Base-by-base conservation (phyloP, 2,888 invertebrate genomes). In the Ichneumoninae sp. region DNA sequence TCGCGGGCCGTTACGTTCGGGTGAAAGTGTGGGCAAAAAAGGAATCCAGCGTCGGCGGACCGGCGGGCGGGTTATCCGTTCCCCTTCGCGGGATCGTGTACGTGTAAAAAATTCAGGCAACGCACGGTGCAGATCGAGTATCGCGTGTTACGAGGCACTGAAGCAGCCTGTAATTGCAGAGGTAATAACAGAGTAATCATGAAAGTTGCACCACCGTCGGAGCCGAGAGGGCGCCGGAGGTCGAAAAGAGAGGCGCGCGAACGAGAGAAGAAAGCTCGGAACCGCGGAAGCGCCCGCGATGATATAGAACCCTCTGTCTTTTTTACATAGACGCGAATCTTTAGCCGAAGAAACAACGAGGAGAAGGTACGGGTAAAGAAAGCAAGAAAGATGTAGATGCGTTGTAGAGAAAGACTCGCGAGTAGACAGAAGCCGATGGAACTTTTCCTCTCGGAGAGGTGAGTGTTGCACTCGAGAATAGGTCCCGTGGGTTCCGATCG, bases 141-240 rank as follows among this genome's bases (percentile, higher is more conserved):
- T 90, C 87, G 90, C 90, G 89, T 90, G 90, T 87, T 87, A 82
- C 74, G 65, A 82, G 83, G 86, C 87, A 86, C 85, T 88, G 83
- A 85, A 82, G 85, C 72, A 71, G 74, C 80, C 89, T 88, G 86
- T 88, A 89, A 90, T 90, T 89, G 88, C 86, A 47, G 44, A 77
- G 19, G 87, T 90, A 90, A 90, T 90, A 89, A 88, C 89, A 84
- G 89, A 87, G 89, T 89, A 89, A 89, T 88, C 89, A 89, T 81
- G 84, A 83, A 87, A 88, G 88, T 89, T 89, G 89, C 89, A 89
- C 88, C 88, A 87, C 80, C 85, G 78, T 47, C 82, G 72, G 80
- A 79, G 82, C 52, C 82, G 44, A 30, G 80, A 74, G 80, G 65
- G 75, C 71, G 76, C 75, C 69, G 60, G 54, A 80, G 81, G 82